A percentile compares a stretch with the other conserved stretches of the same genome.
Conservation (phyloP, 1,140 invertebrate genomes). For the Archegozetes longisetosus region DNA sequence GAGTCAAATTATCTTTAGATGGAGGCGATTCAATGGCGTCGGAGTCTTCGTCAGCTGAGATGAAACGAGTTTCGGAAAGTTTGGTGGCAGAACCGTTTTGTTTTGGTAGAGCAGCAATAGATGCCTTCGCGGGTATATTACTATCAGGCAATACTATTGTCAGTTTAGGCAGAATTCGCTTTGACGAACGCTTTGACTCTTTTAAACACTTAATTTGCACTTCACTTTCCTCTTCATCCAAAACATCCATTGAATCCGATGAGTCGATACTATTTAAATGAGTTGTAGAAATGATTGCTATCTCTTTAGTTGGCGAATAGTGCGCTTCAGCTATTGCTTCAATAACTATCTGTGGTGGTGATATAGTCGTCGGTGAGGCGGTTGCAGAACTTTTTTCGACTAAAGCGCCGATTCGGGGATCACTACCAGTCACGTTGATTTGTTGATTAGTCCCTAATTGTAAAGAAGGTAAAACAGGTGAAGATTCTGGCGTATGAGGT, state of each 20-base stretch:
- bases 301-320: background rate
- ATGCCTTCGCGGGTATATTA: background rate
- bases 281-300: background rate
- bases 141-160: slow-evolving; percentile 1
- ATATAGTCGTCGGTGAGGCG: background rate
- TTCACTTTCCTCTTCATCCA: background rate
- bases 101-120: no score
- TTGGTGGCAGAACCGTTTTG: background rate
- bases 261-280: background rate
- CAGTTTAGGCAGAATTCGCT: background rate
- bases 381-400: background rate
- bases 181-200: background rate
- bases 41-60: slow-evolving; percentile 16
- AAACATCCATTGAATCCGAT: background rate
- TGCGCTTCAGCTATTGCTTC: slow-evolving; percentile 1
- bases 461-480: background rate
- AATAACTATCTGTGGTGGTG: slow-evolving; percentile 17
- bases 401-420: background rate
- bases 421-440: background rate
- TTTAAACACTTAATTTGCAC: background rate
- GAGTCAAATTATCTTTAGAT: background rate
- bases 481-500: background rate
- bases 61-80: slow-evolving; percentile 6
- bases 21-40: slow-evolving; percentile 16
- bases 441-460: background rate